Base-by-base conservation (phyloP, 2,113 vertebrate genomes). In the Collichthys lucidus region DNA sequence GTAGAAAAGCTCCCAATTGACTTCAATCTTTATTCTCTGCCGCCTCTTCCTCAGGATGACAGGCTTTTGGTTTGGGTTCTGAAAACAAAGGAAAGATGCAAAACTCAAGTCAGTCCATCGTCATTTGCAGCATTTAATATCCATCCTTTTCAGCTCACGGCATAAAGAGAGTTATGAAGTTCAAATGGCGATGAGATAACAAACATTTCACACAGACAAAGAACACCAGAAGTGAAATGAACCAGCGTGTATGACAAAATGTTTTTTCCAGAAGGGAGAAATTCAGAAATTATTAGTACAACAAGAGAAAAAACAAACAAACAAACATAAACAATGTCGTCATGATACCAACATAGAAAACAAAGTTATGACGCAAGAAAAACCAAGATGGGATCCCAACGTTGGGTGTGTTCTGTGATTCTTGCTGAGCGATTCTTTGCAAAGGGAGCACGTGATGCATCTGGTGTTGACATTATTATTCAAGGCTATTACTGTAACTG, bases 1-100 rank as follows among this genome's bases (percentile, higher is more conserved):
- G 89, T 99, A 99, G 85, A 99, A 99, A 74, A 99, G 97, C 91
- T 98, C 98, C 98, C 98, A 99, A 91, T 99, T 99, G 84, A 96
- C 91, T 94, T 99, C 97, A 76, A 99, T 98, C 95, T 99, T 99
- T 95, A 99, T 99, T 86, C 98, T 96, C 86, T 99, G 98, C 75
- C 98, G 95, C 84, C 98, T 96, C 87, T 99, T 99, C 84, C 98
- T 95, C 92, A 99, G 88, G 90, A 98, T 97, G 69, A 99, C 98
- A 29, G 98, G 98, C 87, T 98, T 99, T 91, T 98, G 98, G 94
- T 96, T 97, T 70, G 97, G 80, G 80, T 97, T 99, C 98, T 99
- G 88, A 60, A 94, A 95, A 78, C 2, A 61, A 76, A 76, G 0
- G 16, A 70, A 79, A 29, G 47, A 57, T 26, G 29, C 0, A 42